Base-by-base conservation (phyloP, 2,797 vertebrate species). In the Etheostoma perlongum region DNA sequence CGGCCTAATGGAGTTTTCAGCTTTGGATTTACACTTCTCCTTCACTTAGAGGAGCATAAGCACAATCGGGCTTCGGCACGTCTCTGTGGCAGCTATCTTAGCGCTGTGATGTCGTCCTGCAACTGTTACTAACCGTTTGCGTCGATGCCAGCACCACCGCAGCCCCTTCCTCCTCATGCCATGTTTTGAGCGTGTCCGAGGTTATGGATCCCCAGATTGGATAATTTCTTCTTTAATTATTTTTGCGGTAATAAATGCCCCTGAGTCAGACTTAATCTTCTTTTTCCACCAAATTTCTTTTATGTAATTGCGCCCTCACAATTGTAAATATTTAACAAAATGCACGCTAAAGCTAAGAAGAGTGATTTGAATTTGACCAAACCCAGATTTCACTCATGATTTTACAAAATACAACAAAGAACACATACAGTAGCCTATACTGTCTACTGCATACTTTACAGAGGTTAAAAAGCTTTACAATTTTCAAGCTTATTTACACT, bases 1-100 rank as follows among this genome's bases (percentile, higher is more conserved):
- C 83, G 23, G 75, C 84, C 90, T 93, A 93, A 94, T 92, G 92
- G 92, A 93, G 91, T 93, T 93, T 94, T 94, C 91, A 93, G 91
- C 88, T 89, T 74, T 78, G 90, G 90, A 93, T 93, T 93, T 92
- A 90, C 91, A 91, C 88, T 85, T 88, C 88, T 93, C 64, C 80
- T 25, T 87, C 89, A 90, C 79, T 58, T 76, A 67, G 67, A 86
- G 85, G 47, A 83, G 81, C 75, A 79, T 40, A 60, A 77, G 79
- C 67, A 54, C 79, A 52, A 75, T 67, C 68, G 74, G 70, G 74
- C 82, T 21, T 63, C 73, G 27, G 79, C 77, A 5, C 53, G 64
- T 59, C 69, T 71, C 67, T 2, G 74, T 48, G 72, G 80, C 74
- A 44, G 86, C 81, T 67, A 64, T 14, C 66, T 79, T 67, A 68